These are phyloP conservation scores for Campaea margaritaria DNA, from an alignment of 2,888 invertebrate species.

Conservation along the genomic window DNA sequence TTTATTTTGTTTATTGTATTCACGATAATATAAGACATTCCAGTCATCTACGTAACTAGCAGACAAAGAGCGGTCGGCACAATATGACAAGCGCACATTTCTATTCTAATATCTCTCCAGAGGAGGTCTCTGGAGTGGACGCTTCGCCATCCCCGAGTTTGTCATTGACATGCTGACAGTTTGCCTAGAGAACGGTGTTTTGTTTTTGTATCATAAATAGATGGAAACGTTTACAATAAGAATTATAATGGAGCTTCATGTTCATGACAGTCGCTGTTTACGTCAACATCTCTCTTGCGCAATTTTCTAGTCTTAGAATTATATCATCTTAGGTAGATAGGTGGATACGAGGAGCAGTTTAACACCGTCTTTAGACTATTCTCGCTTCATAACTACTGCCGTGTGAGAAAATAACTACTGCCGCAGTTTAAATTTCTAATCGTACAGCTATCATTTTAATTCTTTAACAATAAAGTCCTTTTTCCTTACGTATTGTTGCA, in stretches of 20 bases:
- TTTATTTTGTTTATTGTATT: conserved; percentile 24
- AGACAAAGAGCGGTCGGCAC: conserved; percentile 24
- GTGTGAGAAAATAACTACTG: background rate
- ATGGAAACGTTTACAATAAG: conserved; percentile 6
- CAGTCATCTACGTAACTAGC: conserved; percentile 20
- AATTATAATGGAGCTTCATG: too few species aligned
- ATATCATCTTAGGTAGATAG: too few species aligned
- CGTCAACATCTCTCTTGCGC: too few species aligned
- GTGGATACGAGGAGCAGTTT: too few species aligned
- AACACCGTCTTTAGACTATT: background rate
- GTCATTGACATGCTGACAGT: conserved; percentile 35
- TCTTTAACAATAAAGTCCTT: background rate
- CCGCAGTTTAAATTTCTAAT: background rate
- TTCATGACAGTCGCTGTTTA: too few species aligned
- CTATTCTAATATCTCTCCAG: conserved; percentile 31
- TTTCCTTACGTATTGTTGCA: background rate
- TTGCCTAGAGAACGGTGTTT: conserved; percentile 15
- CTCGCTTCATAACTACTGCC: background rate
- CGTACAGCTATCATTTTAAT: background rate
- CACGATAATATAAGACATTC: conserved; percentile 17
- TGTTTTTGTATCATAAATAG: conserved; percentile 28
- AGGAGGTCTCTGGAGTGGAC: conserved; percentile 29
- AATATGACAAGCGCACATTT: conserved; percentile 17
- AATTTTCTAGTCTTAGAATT: too few species aligned
- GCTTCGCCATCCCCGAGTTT: conserved; percentile 32